Evolutionary conservation across 2,113 vertebrate genomes (phyloP).

Genomic region (Prietella phreatophila): DNA sequence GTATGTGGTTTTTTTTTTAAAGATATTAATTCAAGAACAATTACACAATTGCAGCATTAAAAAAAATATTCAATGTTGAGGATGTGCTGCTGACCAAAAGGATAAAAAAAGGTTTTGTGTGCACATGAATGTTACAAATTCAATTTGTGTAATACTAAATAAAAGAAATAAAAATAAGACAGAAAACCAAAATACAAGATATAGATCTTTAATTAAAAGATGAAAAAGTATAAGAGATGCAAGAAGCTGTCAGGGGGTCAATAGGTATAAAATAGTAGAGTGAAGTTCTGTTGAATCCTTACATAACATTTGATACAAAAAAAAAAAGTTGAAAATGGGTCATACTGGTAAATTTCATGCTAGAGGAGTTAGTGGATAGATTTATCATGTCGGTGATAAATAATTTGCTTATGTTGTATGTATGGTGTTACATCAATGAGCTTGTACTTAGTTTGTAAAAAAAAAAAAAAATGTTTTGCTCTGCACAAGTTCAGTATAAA

Average conservation of each 20-base stretch:
- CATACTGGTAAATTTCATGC: not conserved
- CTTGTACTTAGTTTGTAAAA: not conserved
- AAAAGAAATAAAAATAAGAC: not conserved
- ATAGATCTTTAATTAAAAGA: not conserved
- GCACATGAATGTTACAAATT: not conserved
- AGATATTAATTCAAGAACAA: not conserved
- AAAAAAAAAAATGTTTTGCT: conserved; percentile 1
- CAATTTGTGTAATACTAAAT: not conserved
- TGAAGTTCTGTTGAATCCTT: not conserved
- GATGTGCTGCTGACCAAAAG: not conserved
- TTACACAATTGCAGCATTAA: not conserved
- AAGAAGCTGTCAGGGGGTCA: not conserved
- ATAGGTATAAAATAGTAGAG: not conserved
- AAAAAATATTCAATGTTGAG: not conserved
- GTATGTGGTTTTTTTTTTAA: not conserved
- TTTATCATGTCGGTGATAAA: not conserved
- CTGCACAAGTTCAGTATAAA: not conserved
- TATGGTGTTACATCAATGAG: not conserved
- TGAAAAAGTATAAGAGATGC: not conserved
- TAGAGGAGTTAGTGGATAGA: not conserved
- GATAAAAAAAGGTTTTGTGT: not conserved
- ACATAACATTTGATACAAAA: not conserved
- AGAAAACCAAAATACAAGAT: not conserved
- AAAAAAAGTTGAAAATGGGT: not conserved
- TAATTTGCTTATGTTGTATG: not conserved